Evolutionary conservation across 1,140 invertebrate species (phyloP).

Genomic region (Dreissena polymorpha): DNA sequence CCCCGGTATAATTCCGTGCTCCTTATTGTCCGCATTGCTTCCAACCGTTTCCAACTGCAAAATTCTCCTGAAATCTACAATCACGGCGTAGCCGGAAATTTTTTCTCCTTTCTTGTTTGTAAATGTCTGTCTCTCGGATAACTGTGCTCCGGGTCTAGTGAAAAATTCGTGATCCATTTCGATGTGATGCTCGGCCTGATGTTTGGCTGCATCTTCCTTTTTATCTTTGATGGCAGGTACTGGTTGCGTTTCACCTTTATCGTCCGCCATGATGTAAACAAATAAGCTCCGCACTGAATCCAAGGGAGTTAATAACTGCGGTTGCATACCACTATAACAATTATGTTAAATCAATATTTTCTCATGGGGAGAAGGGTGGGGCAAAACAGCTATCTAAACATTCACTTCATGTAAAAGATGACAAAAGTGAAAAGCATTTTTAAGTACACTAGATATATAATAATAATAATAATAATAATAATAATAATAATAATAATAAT

Average conservation of each 20-base stretch:
- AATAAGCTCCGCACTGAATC: slow-evolving; percentile 69
- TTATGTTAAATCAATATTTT: no score
- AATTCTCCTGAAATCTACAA: slow-evolving; percentile 73
- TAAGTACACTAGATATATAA: no score
- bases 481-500: no score
- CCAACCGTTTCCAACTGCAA: slow-evolving; percentile 60
- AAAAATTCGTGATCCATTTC: slow-evolving; percentile 58
- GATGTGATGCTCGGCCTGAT: slow-evolving; percentile 23
- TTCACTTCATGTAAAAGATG: no score
- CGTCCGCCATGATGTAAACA: slow-evolving; percentile 74
- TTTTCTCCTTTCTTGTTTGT: slow-evolving; percentile 65
- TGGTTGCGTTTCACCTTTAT: slow-evolving; percentile 35
- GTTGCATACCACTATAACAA: background rate
- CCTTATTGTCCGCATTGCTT: slow-evolving; percentile 35
- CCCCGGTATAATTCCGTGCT: slow-evolving; percentile 69
- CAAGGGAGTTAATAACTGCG: slow-evolving; percentile 37
- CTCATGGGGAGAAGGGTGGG: no score
- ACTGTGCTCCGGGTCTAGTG: slow-evolving; percentile 68
- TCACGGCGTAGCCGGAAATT: slow-evolving; percentile 67
- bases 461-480: no score
- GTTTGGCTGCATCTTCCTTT: slow-evolving; percentile 40
- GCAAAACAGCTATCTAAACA: no score
- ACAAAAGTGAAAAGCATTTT: no score
- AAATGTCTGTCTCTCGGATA: slow-evolving; percentile 69
- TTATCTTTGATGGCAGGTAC: slow-evolving; percentile 39